Base-by-base conservation (phyloP, 2,888 invertebrate species). In the Galerucella calmariensis region DNA sequence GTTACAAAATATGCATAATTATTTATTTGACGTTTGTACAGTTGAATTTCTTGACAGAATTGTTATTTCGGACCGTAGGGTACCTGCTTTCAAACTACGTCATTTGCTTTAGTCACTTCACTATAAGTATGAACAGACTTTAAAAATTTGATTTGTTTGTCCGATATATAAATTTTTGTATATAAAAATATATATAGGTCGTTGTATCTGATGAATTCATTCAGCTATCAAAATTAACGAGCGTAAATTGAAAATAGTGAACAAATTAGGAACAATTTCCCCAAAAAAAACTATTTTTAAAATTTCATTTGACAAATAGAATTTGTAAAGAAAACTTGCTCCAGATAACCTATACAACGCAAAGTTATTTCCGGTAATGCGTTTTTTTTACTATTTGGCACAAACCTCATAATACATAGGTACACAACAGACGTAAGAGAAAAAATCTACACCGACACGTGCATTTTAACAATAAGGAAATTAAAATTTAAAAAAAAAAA, bases 341-440 rank as follows among this genome's bases (percentile, higher is more conserved):
- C 67, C 67, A 72, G 72, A 67, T 72, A 72, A 72, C 67, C 66
- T 66, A 35, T 35, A 72, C 44, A 66, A 59, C 16, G 27, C 41
- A 1, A 14, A 72, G 72, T 72, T 72, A 72, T 72, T 72, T 72
- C 72, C 72, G 72, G 72, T 59, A 72, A 72, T 46, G 58, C 46
- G 48, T 10, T 65, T 65, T 35, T 67, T 70, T 71, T 71, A 71
- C 58, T 44, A 71, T 66, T 71, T 71, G 71, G 71, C 71, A 71
- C 65, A 59, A 53, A 41, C 35, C 35, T 35, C 8, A 35, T 35
- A 71, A 66, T n/a, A n/a, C n/a, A n/a, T n/a, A n/a, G n/a, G n/a
- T 62, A 62, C 58, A 71, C 65, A 46, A 20, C 35, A 35, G 35
- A 35, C 35, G 35, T 16, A 44, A 59, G 11, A 46, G 41, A 46